Evolutionary conservation across 2,888 invertebrate genomes (phyloP).

Genomic region (Melolontha melolontha): DNA sequence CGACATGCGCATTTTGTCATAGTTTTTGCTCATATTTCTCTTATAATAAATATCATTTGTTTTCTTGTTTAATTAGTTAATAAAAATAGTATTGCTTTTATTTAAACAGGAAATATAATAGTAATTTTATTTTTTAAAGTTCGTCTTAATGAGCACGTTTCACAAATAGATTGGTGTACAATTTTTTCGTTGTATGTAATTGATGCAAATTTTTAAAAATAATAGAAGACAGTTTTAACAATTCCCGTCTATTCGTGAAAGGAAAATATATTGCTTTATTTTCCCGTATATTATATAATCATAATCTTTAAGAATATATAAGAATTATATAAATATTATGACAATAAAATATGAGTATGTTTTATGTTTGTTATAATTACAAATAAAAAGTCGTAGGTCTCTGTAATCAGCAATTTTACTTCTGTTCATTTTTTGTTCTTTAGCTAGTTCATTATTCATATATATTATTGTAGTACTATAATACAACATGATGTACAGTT

Average conservation of each 20-base stretch:
- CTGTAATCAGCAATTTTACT: not conserved
- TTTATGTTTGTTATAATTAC: constrained; percentile 19
- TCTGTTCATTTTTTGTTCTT: not conserved
- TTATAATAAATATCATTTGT: constrained; percentile 8
- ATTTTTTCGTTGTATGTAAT: too few species aligned
- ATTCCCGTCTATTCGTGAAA: too few species aligned
- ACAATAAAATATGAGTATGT: constrained; percentile 31
- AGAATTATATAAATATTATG: constrained; percentile 24
- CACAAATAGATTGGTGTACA: too few species aligned
- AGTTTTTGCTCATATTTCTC: constrained; percentile 23
- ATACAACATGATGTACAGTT: constrained; percentile 39
- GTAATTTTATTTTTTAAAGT: constrained; percentile 21
- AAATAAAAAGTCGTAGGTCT: not conserved
- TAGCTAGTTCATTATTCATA: constrained; percentile 4
- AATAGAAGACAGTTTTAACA: too few species aligned
- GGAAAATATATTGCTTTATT: too few species aligned
- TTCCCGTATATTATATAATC: not conserved
- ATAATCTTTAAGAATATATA: constrained; percentile 16
- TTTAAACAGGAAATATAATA: constrained; percentile 13
- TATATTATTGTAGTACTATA: constrained; percentile 5
- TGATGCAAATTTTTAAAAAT: too few species aligned
- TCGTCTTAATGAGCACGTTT: constrained; percentile 4
- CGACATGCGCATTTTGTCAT: constrained; percentile 23
- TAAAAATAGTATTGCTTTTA: constrained; percentile 16
- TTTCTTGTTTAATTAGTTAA: constrained; percentile 8